A percentile compares a stretch with the other conserved stretches of the same genome.
Evolutionary conservation across 2,888 invertebrate species (phyloP).

Genomic region (Phortica magna): DNA sequence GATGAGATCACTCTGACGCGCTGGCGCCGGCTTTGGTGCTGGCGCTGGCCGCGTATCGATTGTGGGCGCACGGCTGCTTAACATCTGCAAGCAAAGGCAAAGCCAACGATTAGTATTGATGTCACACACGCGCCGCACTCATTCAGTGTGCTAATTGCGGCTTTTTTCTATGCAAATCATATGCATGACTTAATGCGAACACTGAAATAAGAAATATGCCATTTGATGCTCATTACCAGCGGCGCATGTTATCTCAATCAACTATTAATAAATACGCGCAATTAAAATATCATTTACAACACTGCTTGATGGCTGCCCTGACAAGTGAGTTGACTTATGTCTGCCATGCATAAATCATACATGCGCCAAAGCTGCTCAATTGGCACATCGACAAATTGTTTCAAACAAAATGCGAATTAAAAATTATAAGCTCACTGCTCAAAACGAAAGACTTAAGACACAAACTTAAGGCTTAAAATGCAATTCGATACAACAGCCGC

Average conservation of each 20-base stretch:
- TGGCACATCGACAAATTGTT: no score
- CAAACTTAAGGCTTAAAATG: conserved; percentile 51
- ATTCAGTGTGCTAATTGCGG: conserved; percentile 27
- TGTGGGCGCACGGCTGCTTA: conserved; percentile 55
- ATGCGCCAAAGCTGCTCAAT: no score
- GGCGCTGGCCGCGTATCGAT: conserved; percentile 57
- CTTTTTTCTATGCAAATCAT: conserved; percentile 58
- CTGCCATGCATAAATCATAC: background rate
- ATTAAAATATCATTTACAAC: conserved; percentile 63
- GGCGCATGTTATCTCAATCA: conserved; percentile 57
- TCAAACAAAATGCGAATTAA: no score
- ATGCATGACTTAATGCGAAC: background rate
- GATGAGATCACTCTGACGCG: conserved; percentile 72
- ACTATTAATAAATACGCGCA: conserved; percentile 65
- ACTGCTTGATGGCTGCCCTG: conserved; percentile 21
- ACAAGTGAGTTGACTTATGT: background rate
- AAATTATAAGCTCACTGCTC: background rate
- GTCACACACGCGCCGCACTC: conserved; percentile 38
- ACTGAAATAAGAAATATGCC: conserved; percentile 22
- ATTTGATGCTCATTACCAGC: conserved; percentile 22
- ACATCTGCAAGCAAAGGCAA: conserved; percentile 62
- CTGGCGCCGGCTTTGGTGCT: conserved; percentile 32
- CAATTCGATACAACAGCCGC: background rate
- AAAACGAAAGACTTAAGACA: conserved; percentile 72
- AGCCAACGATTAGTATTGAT: conserved; percentile 48